Evolutionary conservation across 1,140 invertebrate species (phyloP).

Genomic region (Probaryconus sp.): DNA sequence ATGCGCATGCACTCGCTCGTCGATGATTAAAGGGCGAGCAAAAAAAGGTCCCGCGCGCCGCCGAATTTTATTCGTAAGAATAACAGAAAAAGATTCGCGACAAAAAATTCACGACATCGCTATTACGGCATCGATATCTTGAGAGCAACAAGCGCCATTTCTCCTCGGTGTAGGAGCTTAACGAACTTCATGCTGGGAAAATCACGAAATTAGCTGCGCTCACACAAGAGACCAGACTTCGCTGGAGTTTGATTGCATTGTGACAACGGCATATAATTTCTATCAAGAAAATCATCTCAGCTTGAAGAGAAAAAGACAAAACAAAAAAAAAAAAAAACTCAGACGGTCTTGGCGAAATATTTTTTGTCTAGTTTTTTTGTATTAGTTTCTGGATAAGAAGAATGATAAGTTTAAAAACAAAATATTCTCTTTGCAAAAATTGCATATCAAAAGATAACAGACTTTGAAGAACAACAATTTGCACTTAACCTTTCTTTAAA

Average conservation of each 20-base stretch:
- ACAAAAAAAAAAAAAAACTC: neutral
- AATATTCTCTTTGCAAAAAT: too few species aligned
- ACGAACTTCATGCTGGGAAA: slow-evolving; percentile 43
- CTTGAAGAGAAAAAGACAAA: slow-evolving; percentile 17
- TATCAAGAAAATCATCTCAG: slow-evolving; percentile 19
- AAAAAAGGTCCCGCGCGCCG: slow-evolving; percentile 33
- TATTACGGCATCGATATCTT: too few species aligned
- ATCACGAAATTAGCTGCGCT: slow-evolving; percentile 44
- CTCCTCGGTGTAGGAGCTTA: slow-evolving; percentile 28
- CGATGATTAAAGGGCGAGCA: slow-evolving; percentile 44
- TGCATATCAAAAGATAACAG: too few species aligned
- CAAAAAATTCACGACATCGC: too few species aligned
- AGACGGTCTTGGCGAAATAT: too few species aligned
- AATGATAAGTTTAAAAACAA: too few species aligned
- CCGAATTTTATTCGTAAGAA: slow-evolving; percentile 37
- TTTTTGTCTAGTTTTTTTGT: neutral
- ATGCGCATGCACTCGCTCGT: slow-evolving; percentile 32
- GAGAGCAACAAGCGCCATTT: neutral
- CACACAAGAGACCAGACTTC: slow-evolving; percentile 45
- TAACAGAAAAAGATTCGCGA: slow-evolving; percentile 8
- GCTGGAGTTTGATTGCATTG: slow-evolving; percentile 46
- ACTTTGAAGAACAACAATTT: too few species aligned
- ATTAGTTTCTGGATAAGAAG: too few species aligned
- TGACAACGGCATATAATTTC: slow-evolving; percentile 44
- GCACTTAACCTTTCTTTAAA: too few species aligned